Conservation (phyloP, 2,113 vertebrate species). For the Gallinago undulata region DNA sequence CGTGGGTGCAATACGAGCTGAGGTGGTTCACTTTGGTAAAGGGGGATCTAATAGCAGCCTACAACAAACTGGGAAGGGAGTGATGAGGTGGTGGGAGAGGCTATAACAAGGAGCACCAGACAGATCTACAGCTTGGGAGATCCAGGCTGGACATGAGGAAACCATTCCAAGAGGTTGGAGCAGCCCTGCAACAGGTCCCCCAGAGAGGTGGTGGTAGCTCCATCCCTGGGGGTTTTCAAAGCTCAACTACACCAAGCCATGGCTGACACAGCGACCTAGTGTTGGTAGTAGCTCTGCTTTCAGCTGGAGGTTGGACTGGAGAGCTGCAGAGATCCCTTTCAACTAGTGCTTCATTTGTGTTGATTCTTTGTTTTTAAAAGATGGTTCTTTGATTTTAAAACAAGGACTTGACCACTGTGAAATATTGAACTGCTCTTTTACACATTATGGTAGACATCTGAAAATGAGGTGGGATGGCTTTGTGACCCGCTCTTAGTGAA, state of each 20-base stretch:
- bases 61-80: not conserved
- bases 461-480: not conserved
- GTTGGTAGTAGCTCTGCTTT: not conserved
- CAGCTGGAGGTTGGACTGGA: not conserved
- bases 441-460: not conserved
- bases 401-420: not conserved
- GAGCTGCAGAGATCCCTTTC: not conserved
- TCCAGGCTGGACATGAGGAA: not conserved
- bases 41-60: not conserved
- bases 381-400: not conserved
- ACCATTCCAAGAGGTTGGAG: not conserved
- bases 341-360: not conserved
- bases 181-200: not conserved
- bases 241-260: not conserved
- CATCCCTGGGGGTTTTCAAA: not conserved
- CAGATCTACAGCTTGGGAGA: not conserved
- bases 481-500: not conserved
- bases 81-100: not conserved
- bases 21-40: not conserved
- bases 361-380: not conserved
- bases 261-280: not conserved
- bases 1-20: not conserved
- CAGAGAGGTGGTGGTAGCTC: not conserved
- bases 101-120: not conserved
- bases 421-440: not conserved